Evolutionary conservation across 2,113 vertebrate species (phyloP), one percentile per base, ranked within the genome.

Genomic region (Menura novaehollandiae): DNA sequence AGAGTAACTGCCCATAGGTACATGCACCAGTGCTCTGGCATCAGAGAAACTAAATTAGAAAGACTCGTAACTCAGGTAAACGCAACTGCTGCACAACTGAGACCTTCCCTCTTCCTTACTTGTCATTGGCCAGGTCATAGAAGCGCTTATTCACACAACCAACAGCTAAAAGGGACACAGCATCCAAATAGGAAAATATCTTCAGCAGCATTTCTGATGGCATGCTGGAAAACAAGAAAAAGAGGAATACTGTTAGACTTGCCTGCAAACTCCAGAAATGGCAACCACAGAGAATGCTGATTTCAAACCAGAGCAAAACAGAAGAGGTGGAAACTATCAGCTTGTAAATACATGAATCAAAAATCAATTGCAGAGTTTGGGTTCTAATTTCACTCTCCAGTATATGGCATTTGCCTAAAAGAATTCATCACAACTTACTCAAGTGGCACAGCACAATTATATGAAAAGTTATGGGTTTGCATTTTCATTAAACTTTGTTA

Each of bases 111-210:
- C 47, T 79, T 84, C 71, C 99, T 98, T 98, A 99, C 99, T 99
- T 99, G 97, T 98, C 98, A 85, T 83, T 99, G 93, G 98, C 97
- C 72, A 99, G 97, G 24, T 98, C 97, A 93, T 97, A 97, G 94
- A 99, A 98, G 80, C 37, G 92, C 44, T 97, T 99, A 95, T 95
- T 99, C 89, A 98, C 97, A 69, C 98, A 98, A 55, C 98, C 98
- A 30, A 98, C 39, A 83, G 94, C 97, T 86, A 98, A 94, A 14
- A 99, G 97, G 80, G 98, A 97, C 10, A 72, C 93, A 15, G 96
- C 97, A 97, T 99, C 98, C 97, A 99, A 96, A 95, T 97, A 98
- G 22, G 98, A 98, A 64, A 99, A 95, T 81, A 99, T 98, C 97
- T 98, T 98, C 83, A 98, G 66, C 44, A 99, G 90, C 33, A 99